phyloP scores from a whole-genome alignment of 2,888 invertebrate species.

The Tetranychus piercei region DNA sequence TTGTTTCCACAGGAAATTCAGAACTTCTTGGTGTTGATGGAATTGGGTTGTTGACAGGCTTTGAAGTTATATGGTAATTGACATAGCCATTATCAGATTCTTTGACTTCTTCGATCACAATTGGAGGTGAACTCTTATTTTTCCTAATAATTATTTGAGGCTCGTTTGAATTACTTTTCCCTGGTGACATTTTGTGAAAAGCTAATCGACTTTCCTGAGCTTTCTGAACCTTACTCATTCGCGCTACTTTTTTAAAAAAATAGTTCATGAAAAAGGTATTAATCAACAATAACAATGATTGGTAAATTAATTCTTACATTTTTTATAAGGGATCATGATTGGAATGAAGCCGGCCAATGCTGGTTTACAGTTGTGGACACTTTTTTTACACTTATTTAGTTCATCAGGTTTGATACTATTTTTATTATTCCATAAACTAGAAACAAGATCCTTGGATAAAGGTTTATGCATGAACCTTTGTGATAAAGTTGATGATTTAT shows the following conservation, averaged over 20 bases:
- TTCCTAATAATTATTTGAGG: not conserved
- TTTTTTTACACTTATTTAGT: too few species aligned
- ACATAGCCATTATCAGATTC: not conserved
- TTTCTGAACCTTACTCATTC: not conserved
- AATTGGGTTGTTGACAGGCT: not conserved
- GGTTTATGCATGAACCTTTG: not conserved
- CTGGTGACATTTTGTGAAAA: not conserved
- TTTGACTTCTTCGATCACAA: not conserved
- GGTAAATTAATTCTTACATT: not conserved
- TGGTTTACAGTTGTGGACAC: not conserved
- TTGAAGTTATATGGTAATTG: not conserved
- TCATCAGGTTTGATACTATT: too few species aligned
- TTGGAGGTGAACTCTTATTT: not conserved
- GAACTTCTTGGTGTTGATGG: too few species aligned
- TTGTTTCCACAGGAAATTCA: too few species aligned
- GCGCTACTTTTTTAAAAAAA: not conserved
- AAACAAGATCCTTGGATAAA: not conserved
- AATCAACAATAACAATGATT: not conserved
- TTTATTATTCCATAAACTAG: too few species aligned
- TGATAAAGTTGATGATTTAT: not conserved
- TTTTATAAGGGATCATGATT: not conserved
- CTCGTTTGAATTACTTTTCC: not conserved
- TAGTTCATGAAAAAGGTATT: not conserved
- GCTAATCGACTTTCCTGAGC: not conserved
- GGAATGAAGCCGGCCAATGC: not conserved